Base-by-base conservation (phyloP, 2,113 vertebrate species). In the Pimephales promelas region DNA sequence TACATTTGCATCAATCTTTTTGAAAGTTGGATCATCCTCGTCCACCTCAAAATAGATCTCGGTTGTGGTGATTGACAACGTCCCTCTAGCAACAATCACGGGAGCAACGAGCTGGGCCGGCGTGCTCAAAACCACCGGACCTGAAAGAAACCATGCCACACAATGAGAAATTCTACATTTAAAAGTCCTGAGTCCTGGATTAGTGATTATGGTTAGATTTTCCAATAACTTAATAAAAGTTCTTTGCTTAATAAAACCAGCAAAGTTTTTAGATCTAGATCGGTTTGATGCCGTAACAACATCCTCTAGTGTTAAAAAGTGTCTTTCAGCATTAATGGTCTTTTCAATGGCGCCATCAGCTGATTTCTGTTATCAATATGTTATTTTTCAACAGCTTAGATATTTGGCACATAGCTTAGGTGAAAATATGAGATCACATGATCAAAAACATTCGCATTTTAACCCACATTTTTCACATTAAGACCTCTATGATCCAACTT, bases 11-110 rank as follows among this genome's bases (percentile, higher is more conserved):
- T 98, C 96, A 92, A 95, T 95, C 91, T 95, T 96, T 90, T 96
- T 97, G 92, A 99, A 99, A 87, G 95, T 92, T 7, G 94, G 90
- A 86, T 99, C 97, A 76, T 98, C 97, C 87, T 98, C 97, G 45
- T 99, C 97, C 87, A 99, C 98, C 92, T 99, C 97, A 85, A 99
- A 99, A 94, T 98, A 99, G 93, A 99, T 99, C 84, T 99, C 97
- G 0, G 97, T 97, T 61, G 97, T 97, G 90, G 97, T 98, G 93
- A 99, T 98, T 89, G 97, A 98, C 71, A 98, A 94, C 6, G 98
- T 99, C 52, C 98, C 97, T 49, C 97, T 96, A 81, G 97, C 97
- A 89, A 97, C 96, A 82, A 99, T 94, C 83, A 96, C 96, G 0
- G 97, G 98, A 71, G 96, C 97, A 13, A 98, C 95, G 71, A 99